Base-by-base conservation (phyloP, 2,888 invertebrate species). In the Calameuta filiformis region DNA sequence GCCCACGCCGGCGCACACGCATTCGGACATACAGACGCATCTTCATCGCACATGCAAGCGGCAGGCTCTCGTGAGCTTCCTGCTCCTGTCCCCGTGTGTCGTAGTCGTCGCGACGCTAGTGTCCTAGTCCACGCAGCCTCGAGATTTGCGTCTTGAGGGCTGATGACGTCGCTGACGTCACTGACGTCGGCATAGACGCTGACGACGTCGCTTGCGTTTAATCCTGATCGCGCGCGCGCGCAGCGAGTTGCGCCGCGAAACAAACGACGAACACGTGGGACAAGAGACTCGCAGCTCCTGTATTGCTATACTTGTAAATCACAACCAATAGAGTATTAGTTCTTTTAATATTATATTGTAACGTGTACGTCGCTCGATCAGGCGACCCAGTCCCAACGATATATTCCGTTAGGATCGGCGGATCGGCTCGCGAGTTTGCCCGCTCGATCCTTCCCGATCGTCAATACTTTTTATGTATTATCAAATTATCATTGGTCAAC, bases 291-390 rank as follows among this genome's bases (percentile, higher is more conserved):
- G 76, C n/a, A 76, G 78, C 71, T 76, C 68, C 79, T 83, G 84
- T 89, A 89, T 89, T 88, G 88, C 89, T 90, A 89, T 85, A 86
- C 86, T 89, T 90, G 86, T 89, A 89, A 89, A 91, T 91, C 90
- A 91, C 91, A 91, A 91, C 91, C 91, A 90, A 89, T 86, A 84
- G 91, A 91, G 91, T 90, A 89, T 90, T 89, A 86, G 85, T 87
- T 87, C 83, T 80, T 76, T 79, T 84, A 81, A 86, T 84, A 33
- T 71, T 71, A 71, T 71, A 71, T 71, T 33, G 71, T 71, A 71
- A 33, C n/a, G 31, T 31, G 1, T 71, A 71, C 31, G 71, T 71
- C 31, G 31, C 71, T 30, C 33, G 15, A 33, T 79, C 75, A 79
- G 75, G 83, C 81, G 81, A 79, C 79, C 78, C 76, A 81, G 79